Evolutionary conservation across 2,888 invertebrate genomes (phyloP).

Genomic region (Lepidocyrtoides sp.): DNA sequence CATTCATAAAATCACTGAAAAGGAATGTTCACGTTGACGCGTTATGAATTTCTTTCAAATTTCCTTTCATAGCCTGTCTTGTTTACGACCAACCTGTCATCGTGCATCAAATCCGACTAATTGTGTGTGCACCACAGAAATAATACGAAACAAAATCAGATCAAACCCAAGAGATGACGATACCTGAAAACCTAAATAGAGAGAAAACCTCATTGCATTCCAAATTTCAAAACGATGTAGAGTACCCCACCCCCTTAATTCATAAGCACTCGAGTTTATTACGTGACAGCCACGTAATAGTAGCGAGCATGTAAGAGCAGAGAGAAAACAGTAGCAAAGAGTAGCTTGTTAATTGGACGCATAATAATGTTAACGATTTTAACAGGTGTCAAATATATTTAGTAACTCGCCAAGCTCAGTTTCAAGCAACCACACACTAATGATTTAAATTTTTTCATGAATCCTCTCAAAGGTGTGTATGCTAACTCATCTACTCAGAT

Average conservation of each 20-base stretch:
- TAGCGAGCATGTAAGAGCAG: not conserved
- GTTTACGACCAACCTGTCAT: slow-evolving; percentile 60
- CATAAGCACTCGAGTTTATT: not conserved
- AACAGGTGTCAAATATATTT: slow-evolving; percentile 61
- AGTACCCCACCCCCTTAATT: slow-evolving; percentile 37
- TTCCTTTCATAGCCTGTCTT: slow-evolving; percentile 32
- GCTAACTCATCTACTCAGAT: not conserved
- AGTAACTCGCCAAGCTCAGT: not conserved
- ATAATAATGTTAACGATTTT: slow-evolving; percentile 31
- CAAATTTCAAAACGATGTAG: not conserved
- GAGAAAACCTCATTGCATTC: slow-evolving; percentile 15
- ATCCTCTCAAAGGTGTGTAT: not conserved
- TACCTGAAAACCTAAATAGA: not conserved
- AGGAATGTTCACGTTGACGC: too few relatives aligned
- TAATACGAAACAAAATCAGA: not conserved
- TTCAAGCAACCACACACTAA: not conserved
- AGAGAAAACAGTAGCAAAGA: slow-evolving; percentile 3
- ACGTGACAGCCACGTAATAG: not conserved
- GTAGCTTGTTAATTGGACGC: slow-evolving; percentile 10
- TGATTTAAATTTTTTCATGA: not conserved
- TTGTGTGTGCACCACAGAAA: slow-evolving; percentile 2
- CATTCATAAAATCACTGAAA: slow-evolving; percentile 31
- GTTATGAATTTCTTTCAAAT: too few relatives aligned
- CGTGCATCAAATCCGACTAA: slow-evolving; percentile 59
- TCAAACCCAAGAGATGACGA: not conserved